Base-by-base conservation (phyloP, 2,888 invertebrate genomes). In the Ornithoptera priamus region DNA sequence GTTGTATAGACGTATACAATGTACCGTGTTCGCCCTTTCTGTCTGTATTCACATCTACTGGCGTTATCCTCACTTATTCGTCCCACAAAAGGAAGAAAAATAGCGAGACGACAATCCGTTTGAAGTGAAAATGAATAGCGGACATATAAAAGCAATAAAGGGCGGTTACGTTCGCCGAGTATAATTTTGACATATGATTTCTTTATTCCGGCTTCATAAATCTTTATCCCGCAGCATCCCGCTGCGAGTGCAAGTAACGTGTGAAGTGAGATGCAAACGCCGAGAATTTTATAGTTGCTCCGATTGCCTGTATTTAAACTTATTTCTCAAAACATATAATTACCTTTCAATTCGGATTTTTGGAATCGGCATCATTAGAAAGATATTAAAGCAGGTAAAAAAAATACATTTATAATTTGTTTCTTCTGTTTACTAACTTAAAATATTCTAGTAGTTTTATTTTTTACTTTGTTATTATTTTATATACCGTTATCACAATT, bases 111-210 rank as follows among this genome's bases (percentile, higher is more conserved):
- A 81, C 80, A 77, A 72, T 69, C 75, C 80, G 76, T 81, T 85
- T 83, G 85, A 86, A 86, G 84, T 80, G 81, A 83, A 82, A 83
- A 85, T 87, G 85, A 88, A 86, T 84, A 75, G 79, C 73, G 75
- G 72, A 72, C 73, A 73, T 77, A 80, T 85, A 85, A 83, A 80
- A 71, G 57, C 67, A 69, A 70, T 71, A 70, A 70, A 70, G 62
- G 46, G 30, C 57, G 42, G 59, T 68, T 70, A 66, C 71, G 71
- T 73, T 80, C 81, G 83, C 79, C 80, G 81, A 76, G 79, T 85
- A 78, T 86, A 85, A 89, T 88, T 84, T 85, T 85, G 85, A 85
- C 84, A 85, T 80, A 81, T 87, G 87, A 89, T 89, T 90, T 87
- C 87, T 89, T 88, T 82, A 89, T 89, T 85, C 87, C 82, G 66